These are phyloP conservation scores for Uria lomvia DNA, from an alignment of 2,113 vertebrate species.

Conservation along the genomic window DNA sequence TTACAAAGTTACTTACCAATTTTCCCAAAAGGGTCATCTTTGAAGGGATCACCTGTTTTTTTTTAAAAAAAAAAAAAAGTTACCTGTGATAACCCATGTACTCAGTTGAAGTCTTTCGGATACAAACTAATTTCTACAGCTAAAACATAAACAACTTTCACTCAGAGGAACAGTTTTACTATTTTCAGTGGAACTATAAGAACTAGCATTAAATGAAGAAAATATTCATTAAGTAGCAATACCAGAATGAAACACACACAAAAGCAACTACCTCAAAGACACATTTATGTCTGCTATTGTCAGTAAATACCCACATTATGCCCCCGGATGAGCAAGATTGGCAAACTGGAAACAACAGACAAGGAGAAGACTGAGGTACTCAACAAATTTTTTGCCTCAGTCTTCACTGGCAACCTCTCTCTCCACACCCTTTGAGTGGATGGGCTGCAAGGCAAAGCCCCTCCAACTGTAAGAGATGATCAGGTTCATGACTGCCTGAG, in stretches of 20 bases:
- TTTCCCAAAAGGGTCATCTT: slow-evolving; percentile 96
- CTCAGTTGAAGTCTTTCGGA: neutral
- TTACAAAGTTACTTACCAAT: slow-evolving; percentile 76
- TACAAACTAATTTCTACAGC: neutral
- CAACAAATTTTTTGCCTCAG: neutral
- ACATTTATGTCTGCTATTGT: neutral
- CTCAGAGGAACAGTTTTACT: neutral
- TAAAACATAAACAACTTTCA: neutral
- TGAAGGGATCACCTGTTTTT: slow-evolving; percentile 88
- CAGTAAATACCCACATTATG: neutral
- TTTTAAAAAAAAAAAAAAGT: neutral
- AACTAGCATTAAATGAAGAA: neutral
- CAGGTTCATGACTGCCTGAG: neutral
- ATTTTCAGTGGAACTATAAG: neutral
- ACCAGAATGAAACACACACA: neutral
- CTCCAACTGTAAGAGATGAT: neutral
- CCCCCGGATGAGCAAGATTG: neutral
- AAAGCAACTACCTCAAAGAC: neutral
- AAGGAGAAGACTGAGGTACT: neutral
- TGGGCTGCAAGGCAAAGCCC: neutral
- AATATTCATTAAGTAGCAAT: neutral
- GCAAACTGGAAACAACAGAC: neutral
- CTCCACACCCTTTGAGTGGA: neutral
- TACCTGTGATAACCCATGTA: neutral
- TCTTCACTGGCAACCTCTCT: neutral